These are phyloP conservation scores for Athalia circularis DNA, from an alignment of 2,888 invertebrate genomes.

Conservation along the genomic window DNA sequence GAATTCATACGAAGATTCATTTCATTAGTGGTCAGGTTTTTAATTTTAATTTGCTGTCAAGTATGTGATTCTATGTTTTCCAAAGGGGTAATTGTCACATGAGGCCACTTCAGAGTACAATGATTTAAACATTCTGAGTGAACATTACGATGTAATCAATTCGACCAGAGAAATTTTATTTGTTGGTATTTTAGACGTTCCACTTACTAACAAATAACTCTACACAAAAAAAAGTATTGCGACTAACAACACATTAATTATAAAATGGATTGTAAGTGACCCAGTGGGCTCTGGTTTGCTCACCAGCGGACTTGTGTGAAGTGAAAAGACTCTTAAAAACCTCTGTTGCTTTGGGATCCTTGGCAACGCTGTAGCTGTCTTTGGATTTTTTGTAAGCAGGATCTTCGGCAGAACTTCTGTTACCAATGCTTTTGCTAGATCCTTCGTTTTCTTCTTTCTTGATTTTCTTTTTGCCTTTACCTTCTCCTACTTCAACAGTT, in stretches of 20 bases:
- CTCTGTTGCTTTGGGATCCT: conserved; percentile 92
- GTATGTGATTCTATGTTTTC: no score
- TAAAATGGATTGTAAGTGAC: conserved; percentile 98
- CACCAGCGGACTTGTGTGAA: conserved; percentile 89
- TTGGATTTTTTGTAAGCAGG: conserved; percentile 87
- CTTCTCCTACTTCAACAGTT: conserved; percentile 47
- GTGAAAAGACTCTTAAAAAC: conserved; percentile 98
- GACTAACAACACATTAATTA: conserved; percentile 76
- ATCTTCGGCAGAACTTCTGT: conserved; percentile 74
- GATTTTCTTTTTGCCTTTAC: conserved; percentile 65
- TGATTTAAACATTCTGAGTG: no score
- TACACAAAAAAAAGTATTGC: neutral
- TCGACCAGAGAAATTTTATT: no score
- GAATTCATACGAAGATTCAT: no score
- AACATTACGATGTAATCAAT: no score
- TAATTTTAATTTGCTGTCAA: no score
- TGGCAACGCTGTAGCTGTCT: conserved; percentile 89
- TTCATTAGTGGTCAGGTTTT: no score
- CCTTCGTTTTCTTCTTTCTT: conserved; percentile 74
- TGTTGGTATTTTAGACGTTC: no score
- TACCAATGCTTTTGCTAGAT: conserved; percentile 60
- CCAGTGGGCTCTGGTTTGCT: conserved; percentile 96
- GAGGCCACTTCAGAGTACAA: no score
- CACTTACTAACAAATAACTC: no score
- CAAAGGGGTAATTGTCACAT: no score